Conservation (phyloP, 2,113 vertebrate species). For the Scomber scombrus region DNA sequence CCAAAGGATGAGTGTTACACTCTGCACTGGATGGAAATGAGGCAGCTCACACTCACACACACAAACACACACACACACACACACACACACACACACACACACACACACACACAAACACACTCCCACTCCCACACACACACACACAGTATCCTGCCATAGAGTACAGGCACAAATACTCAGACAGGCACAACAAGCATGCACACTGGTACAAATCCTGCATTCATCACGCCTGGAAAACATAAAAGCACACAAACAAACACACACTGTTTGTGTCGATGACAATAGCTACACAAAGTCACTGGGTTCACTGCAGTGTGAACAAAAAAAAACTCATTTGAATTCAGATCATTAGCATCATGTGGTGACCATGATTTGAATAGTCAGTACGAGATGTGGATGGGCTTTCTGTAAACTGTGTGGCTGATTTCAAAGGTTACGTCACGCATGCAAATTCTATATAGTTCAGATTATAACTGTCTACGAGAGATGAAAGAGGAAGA, state of each 20-base stretch:
- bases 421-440: constrained; percentile 6
- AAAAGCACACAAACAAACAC: constrained; percentile 32
- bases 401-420: background rate
- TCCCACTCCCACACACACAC: constrained; percentile 38
- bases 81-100: background rate
- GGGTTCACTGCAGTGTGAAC: background rate
- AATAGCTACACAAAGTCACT: constrained; percentile 1
- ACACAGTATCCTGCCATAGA: background rate
- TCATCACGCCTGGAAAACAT: constrained; percentile 6
- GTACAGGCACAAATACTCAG: constrained; percentile 22
- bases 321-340: constrained; percentile 15
- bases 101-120: background rate
- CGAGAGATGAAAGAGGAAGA: background rate
- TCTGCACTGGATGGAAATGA: constrained; percentile 76
- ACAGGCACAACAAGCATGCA: constrained; percentile 19
- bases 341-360: constrained; percentile 32
- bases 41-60: constrained; percentile 22
- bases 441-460: background rate
- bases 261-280: constrained; percentile 25
- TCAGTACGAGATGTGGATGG: background rate
- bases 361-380: constrained; percentile 10
- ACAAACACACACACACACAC: too few relatives aligned
- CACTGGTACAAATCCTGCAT: constrained; percentile 44
- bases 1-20: constrained; percentile 70
- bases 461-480: background rate